Evolutionary conservation across 2,888 invertebrate species (phyloP).

Genomic region (Pristionchus arcanus): DNA sequence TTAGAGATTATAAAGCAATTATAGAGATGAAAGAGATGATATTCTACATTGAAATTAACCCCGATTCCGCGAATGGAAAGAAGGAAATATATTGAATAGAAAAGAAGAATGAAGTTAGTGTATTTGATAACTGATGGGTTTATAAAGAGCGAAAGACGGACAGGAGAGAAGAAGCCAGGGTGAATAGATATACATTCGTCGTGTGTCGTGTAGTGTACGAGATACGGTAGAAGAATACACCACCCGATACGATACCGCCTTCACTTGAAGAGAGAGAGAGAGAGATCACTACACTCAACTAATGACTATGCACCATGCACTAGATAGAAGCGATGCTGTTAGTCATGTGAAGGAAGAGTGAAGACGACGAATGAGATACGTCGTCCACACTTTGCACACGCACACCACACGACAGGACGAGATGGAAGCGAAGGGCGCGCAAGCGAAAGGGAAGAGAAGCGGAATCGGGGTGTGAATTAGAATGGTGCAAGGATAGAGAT

Average conservation of each 20-base stretch:
- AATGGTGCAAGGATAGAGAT: background rate
- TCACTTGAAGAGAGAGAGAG: background rate
- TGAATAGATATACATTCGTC: background rate
- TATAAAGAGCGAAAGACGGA: conserved; percentile 1
- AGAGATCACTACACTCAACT: conserved; percentile 7
- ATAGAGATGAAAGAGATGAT: background rate
- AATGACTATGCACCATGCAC: background rate
- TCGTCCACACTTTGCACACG: conserved; percentile 6
- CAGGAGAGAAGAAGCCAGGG: conserved; percentile 33
- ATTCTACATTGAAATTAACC: conserved; percentile 15
- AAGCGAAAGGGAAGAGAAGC: conserved; percentile 36
- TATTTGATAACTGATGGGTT: conserved; percentile 26
- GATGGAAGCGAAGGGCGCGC: background rate
- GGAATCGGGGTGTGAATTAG: conserved; percentile 35
- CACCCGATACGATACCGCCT: background rate
- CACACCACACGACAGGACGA: conserved; percentile 42
- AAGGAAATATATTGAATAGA: conserved; percentile 8
- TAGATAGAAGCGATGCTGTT: background rate
- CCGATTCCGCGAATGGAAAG: conserved; percentile 38
- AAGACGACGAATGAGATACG: conserved; percentile 13
- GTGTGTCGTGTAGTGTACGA: conserved; percentile 22
- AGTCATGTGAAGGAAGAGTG: conserved; percentile 5
- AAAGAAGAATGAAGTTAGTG: conserved; percentile 42
- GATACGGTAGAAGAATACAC: conserved; percentile 16
- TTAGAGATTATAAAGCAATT: conserved; percentile 32